Conservation (phyloP, 2,888 invertebrate species). For the Arge pagana region DNA sequence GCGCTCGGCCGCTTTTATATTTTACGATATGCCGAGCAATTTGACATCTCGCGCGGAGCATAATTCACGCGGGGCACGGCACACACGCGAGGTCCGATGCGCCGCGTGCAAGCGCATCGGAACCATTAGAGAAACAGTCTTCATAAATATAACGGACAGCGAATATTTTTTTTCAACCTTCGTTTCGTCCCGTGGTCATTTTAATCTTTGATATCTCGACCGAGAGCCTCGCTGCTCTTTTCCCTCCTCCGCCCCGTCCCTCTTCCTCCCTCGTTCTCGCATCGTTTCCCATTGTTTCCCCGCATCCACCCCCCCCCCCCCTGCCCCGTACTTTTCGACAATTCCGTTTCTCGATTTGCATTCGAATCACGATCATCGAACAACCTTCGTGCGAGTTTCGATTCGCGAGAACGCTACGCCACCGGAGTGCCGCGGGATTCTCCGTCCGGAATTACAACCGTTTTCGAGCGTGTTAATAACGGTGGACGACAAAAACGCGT, state of each 20-base stretch:
- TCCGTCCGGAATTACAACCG: slow-evolving; percentile 35
- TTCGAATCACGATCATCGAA: no score
- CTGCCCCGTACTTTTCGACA: slow-evolving; percentile 18
- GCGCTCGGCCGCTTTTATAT: slow-evolving; percentile 53
- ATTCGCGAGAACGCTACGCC: slow-evolving; percentile 3
- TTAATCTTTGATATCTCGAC: slow-evolving; percentile 14
- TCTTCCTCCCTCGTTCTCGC: slow-evolving; percentile 25
- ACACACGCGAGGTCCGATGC: slow-evolving; percentile 7
- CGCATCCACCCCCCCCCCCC: slow-evolving; percentile 9
- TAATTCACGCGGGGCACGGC: slow-evolving; percentile 52
- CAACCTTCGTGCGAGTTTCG: background rate
- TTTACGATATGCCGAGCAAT: slow-evolving; percentile 59
- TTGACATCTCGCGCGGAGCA: slow-evolving; percentile 59
- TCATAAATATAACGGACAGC: slow-evolving; percentile 49
- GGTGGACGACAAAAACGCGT: slow-evolving; percentile 29
- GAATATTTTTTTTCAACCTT: slow-evolving; percentile 28
- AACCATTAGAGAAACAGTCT: slow-evolving; percentile 49
- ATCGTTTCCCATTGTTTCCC: no score
- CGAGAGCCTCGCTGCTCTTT: slow-evolving; percentile 31
- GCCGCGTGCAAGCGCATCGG: slow-evolving; percentile 44
- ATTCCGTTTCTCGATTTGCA: no score
- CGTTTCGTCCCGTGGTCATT: slow-evolving; percentile 17
- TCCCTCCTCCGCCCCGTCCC: slow-evolving; percentile 20
- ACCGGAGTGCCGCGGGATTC: slow-evolving; percentile 17
- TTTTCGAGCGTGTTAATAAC: slow-evolving; percentile 26